These are phyloP conservation scores for Rhinella marina DNA, from an alignment of 2,797 vertebrate species.

Conservation along the genomic window DNA sequence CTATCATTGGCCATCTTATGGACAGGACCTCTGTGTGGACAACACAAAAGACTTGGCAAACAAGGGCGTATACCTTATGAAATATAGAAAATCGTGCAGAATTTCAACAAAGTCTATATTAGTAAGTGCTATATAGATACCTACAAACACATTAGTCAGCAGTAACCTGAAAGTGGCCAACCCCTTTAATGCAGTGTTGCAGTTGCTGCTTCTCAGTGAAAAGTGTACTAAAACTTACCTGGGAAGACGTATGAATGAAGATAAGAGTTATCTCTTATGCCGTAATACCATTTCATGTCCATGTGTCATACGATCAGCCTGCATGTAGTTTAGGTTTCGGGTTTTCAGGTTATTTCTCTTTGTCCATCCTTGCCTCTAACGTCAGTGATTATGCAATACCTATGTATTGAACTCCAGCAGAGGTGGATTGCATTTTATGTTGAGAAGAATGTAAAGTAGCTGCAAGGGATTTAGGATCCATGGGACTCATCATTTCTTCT, in stretches of 20 bases:
- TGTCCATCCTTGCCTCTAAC: not conserved
- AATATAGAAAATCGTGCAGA: too few relatives aligned
- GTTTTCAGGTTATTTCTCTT: not conserved
- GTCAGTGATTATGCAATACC: not conserved
- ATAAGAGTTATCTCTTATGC: not conserved
- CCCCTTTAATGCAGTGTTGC: too few relatives aligned
- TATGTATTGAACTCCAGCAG: not conserved
- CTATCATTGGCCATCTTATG: too few relatives aligned
- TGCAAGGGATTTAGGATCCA: not conserved
- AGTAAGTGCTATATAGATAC: too few relatives aligned
- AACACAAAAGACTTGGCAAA: too few relatives aligned
- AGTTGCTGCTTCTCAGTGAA: not conserved
- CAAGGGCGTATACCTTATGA: too few relatives aligned
- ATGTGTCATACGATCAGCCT: not conserved
- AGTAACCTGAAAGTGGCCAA: too few relatives aligned
- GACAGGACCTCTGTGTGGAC: too few relatives aligned
- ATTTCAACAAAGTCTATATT: too few relatives aligned
- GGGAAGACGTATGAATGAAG: not conserved
- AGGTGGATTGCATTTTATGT: not conserved
- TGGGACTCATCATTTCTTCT: not conserved
- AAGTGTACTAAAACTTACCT: not conserved
- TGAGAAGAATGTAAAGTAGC: not conserved
- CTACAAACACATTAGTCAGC: too few relatives aligned
- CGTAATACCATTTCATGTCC: not conserved
- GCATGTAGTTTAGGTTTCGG: not conserved